Evolutionary conservation across 2,113 vertebrate species (phyloP), one percentile per base, ranked within the genome.

Genomic region (Gadus chalcogrammus): DNA sequence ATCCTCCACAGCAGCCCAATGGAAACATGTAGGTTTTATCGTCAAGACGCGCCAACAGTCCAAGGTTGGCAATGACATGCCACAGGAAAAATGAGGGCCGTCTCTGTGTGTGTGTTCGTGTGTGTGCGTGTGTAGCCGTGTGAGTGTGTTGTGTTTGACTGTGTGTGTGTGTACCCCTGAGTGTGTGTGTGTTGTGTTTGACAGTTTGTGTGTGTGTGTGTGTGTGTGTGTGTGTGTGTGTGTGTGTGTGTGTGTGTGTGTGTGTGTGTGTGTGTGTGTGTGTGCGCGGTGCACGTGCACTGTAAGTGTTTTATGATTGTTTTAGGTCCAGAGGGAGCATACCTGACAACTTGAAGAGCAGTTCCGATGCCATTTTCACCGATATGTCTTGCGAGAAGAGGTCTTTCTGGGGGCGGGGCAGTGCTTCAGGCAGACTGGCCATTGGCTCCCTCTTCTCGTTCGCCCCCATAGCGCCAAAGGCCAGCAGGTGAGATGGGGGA

Each of bases 341-440:
- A 99, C 97, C 97, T 87, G 97, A 99, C 72, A 99, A 87, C 82
- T 99, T 96, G 90, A 97, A 99, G 85, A 99, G 94, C 48, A 99
- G 94, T 88, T 99, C 97, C 0, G 97, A 99, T 78, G 97, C 97
- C 97, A 98, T 98, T 92, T 99, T 99, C 91, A 99, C 97, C 2
- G 97, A 98, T 90, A 99, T 99, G 86, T 99, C 97, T 88, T 99
- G 97, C 84, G 95, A 98, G 93, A 99, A 99, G 4, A 99, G 95
- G 76, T 93, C 95, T 84, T 96, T 95, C 84, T 98, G 95, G 3
- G 95, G 94, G 83, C 92, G 87, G 67, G 93, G 88, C 84, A 96
- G 89, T 58, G 92, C 90, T 75, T 98, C 96, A 0, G 94, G 91
- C 55, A 94, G 90, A 89, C 92, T 94, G 67, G 91, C 93, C 77